Base-by-base conservation (phyloP, 1,140 invertebrate species). In the Musca domestica region DNA sequence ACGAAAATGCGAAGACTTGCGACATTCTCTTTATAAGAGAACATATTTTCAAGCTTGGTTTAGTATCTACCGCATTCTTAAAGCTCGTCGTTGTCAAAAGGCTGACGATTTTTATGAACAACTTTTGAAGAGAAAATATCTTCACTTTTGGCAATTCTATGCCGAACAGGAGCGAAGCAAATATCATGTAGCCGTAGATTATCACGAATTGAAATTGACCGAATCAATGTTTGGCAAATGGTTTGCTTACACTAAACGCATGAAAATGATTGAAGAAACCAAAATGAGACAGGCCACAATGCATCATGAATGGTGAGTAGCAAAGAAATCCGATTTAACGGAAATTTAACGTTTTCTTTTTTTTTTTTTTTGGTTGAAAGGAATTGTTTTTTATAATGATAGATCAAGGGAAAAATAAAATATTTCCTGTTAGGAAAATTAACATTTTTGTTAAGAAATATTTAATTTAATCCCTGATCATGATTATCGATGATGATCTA, bases 121-220 rank as follows among this genome's bases (percentile, higher is more conserved):
- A 61, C 83, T 83, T 64, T 52, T 83, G 5, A 82, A 82, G 68
- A 76, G 72, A 12, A 80, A 74, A 66, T 74, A 67, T 46, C 83
- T 84, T 9, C 52, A 70, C 2, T 72, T 68, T 69, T 84, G 84
- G 71, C 76, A 83, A 74, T 71, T 74, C n/a, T 81, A 85, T 67
- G 71, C 81, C 19, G 73, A 81, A 58, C 78, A 75, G 47, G 74
- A 81, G 56, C 76, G 83, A n/a, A 76, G 84, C 52, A 86, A 85
- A 76, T 79, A 80, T 71, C 84, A 87, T 80, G 85, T 87, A 6
- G 88, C 88, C 17, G 85, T 87, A 56, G 88, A 89, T 74, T 86
- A 85, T 73, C 85, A 86, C 69, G 86, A 87, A 64, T 78, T 88
- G 19, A 84, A 82, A 67, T 71, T 87, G n/a, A 79, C 82, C 63